Evolutionary conservation across 2,888 invertebrate species (phyloP), one percentile per base, ranked within the genome.

Genomic region (Archips xylosteana): DNA sequence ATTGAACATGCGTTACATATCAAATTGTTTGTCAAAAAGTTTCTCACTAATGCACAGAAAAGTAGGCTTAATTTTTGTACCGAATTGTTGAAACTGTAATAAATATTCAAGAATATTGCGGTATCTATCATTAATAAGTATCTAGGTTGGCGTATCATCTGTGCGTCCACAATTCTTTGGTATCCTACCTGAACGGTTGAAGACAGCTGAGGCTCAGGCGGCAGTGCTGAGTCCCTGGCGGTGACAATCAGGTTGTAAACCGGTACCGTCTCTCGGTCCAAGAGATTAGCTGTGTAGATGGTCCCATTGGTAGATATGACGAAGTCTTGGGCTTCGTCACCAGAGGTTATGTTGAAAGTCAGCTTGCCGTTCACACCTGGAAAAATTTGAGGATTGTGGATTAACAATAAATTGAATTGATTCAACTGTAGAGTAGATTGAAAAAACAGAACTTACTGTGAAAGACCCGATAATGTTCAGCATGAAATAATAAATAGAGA

Each of bases 301-400:
- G 97, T 98, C 64, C 99, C 99, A 87, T 98, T 98, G 76, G 95
- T 90, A 34, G 96, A 95, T 82, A 99, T 98, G 76, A 93, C 95
- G 88, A 99, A 99, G 85, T 97, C 97, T 49, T 95, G 95, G 69
- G 95, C 95, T 65, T 97, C 97, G 87, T 98, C 97, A 64, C 98
- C 98, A 59, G 96, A 96, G 62, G 96, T 95, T 81, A 99, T 97
- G 78, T 95, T 96, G 94, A 98, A 99, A 59, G 95, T 93, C 69
- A 99, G 95, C 83, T 96, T 96, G 13, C 98, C 98, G 93, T 99
- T 99, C 81, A 97, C 95, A 76, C 97, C 98, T 98, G 95, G 8
- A 92, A 87, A 83, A 42, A 72, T 76, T 71, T 13, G 49, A 49
- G 23, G 54, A 9, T 54, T 23, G 6, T 9, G 49, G n/a, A n/a